Evolutionary conservation across 1,140 invertebrate species (phyloP).

Genomic region (Epicauta chinensis): DNA sequence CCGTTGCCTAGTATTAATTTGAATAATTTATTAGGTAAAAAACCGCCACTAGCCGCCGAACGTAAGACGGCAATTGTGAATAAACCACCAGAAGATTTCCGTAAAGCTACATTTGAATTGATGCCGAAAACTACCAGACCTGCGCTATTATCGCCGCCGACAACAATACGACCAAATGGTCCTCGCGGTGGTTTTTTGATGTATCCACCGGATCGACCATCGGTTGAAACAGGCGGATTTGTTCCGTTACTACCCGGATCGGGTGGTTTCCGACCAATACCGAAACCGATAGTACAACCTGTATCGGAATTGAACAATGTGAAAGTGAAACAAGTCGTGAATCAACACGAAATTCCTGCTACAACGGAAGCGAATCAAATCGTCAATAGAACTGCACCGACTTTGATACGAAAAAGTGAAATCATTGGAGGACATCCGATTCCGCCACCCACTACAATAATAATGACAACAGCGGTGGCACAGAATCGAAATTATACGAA

Average conservation of each 20-base stretch:
- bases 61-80: constrained; percentile 43
- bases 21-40: constrained; percentile 50
- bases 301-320: neutral
- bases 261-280: constrained; percentile 64
- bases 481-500: neutral
- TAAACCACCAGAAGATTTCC: constrained; percentile 33
- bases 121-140: too few relatives aligned
- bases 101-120: constrained; percentile 22
- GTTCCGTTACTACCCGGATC: constrained; percentile 60
- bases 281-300: constrained; percentile 18
- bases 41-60: constrained; percentile 31
- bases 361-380: neutral
- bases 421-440: constrained; percentile 4
- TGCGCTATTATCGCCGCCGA: neutral
- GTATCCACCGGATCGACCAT: constrained; percentile 48
- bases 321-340: too few relatives aligned
- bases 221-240: constrained; percentile 63
- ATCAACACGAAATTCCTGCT: neutral
- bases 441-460: neutral
- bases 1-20: constrained; percentile 69
- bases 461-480: neutral
- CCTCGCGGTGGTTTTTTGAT: neutral
- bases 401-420: neutral
- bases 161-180: neutral
- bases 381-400: too few relatives aligned